phyloP scores from a whole-genome alignment of 2,113 vertebrate genomes.

The Neofelis nebulosa region DNA sequence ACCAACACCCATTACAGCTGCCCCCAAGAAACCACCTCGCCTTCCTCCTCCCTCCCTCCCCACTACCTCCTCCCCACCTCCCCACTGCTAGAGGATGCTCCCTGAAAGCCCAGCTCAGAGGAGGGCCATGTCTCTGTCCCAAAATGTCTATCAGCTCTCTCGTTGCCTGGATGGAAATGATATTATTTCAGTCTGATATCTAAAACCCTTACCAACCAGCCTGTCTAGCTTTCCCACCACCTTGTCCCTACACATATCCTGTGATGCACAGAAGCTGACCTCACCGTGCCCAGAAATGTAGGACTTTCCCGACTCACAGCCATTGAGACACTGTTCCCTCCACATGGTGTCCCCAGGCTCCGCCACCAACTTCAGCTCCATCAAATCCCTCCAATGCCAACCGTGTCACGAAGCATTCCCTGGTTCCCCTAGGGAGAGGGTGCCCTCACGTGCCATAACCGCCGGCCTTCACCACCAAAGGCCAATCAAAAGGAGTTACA shows the following conservation, averaged over 20 bases:
- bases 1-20: neutral
- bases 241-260: neutral
- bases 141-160: neutral
- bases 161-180: neutral
- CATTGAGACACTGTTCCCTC: accelerated
- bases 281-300: no score
- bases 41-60: neutral
- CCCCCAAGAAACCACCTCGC: neutral
- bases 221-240: no score
- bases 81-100: neutral
- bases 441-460: neutral
- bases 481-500: no score
- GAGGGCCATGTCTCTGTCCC: neutral
- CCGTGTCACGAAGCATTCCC: neutral
- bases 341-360: neutral
- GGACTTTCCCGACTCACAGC: neutral
- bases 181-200: neutral
- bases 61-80: neutral
- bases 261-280: neutral
- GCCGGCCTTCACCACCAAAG: no score
- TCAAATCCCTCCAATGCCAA: neutral
- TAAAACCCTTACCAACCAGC: neutral
- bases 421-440: neutral
- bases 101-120: neutral
- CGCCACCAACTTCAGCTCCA: neutral